Conservation (phyloP, 2,888 invertebrate genomes). For the Pseudoips prasinana region DNA sequence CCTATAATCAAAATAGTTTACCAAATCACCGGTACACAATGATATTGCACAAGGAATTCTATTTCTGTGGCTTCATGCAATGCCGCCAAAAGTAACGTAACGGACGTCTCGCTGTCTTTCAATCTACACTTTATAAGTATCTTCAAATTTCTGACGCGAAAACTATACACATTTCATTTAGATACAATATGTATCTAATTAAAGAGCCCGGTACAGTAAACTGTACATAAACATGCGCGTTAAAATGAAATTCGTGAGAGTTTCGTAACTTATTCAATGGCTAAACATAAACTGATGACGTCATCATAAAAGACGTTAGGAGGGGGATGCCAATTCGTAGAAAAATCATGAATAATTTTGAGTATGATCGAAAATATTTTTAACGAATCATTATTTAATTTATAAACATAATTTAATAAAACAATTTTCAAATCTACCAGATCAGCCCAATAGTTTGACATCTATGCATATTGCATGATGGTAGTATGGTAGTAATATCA, state of each 20-base stretch:
- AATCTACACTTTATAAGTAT: constrained; percentile 14
- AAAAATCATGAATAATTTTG: too few relatives aligned
- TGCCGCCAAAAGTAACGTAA: constrained; percentile 78
- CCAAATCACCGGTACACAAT: constrained; percentile 37
- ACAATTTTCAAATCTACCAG: too few relatives aligned
- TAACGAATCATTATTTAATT: too few relatives aligned
- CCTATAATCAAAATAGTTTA: constrained; percentile 42
- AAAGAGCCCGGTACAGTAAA: constrained; percentile 34
- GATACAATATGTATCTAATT: constrained; percentile 15
- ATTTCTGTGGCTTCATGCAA: constrained; percentile 73
- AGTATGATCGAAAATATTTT: too few relatives aligned
- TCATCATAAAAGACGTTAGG: constrained; percentile 56
- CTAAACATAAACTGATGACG: constrained; percentile 78
- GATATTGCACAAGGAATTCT: constrained; percentile 76
- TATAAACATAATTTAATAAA: too few relatives aligned
- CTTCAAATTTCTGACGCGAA: constrained; percentile 5
- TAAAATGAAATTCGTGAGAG: constrained; percentile 46
- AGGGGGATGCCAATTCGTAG: constrained; percentile 7
- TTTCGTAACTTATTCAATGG: constrained; percentile 63
- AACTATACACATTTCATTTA: constrained; percentile 6
- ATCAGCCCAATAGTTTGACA: too few relatives aligned
- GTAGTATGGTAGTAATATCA: too few relatives aligned
- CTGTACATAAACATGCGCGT: constrained; percentile 43
- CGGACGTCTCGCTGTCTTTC: constrained; percentile 41
- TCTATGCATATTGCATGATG: too few relatives aligned